phyloP scores from a whole-genome alignment of 2,113 vertebrate genomes.

The Gobius niger region DNA sequence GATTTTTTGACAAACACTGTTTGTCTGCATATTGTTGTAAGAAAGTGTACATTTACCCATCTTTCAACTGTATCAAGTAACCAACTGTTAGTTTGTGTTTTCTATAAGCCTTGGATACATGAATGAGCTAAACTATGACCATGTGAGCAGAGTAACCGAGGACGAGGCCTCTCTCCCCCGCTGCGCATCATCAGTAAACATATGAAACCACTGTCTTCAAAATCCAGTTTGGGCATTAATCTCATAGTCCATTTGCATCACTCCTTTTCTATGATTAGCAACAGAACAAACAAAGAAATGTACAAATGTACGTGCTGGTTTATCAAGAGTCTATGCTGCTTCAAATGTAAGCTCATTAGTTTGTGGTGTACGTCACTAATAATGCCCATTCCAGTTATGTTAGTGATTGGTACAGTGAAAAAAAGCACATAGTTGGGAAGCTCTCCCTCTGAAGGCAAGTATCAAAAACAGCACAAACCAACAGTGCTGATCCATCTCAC shows the following conservation, averaged over 20 bases:
- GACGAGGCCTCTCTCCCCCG: slow-evolving; percentile 37
- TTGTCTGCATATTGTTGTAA: slow-evolving; percentile 86
- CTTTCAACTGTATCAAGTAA: slow-evolving; percentile 74
- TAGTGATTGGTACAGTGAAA: slow-evolving; percentile 67
- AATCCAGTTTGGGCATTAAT: slow-evolving; percentile 53
- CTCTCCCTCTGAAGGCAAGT: slow-evolving; percentile 79
- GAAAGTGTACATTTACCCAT: slow-evolving; percentile 81
- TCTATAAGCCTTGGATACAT: slow-evolving; percentile 72
- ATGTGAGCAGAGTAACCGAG: slow-evolving; percentile 54
- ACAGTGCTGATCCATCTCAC: slow-evolving; percentile 73
- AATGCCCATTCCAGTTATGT: slow-evolving; percentile 75
- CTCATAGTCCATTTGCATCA: slow-evolving; percentile 69
- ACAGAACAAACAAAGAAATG: slow-evolving; percentile 64
- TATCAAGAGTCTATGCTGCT: slow-evolving; percentile 73
- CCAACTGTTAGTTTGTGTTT: slow-evolving; percentile 66
- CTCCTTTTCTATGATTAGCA: slow-evolving; percentile 45
- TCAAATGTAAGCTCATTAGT: slow-evolving; percentile 66
- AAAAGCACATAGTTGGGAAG: slow-evolving; percentile 78
- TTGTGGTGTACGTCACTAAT: slow-evolving; percentile 64
- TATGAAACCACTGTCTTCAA: slow-evolving; percentile 62
- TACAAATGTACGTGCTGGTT: slow-evolving; percentile 80
- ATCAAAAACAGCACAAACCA: slow-evolving; percentile 78
- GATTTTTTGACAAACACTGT: slow-evolving; percentile 81
- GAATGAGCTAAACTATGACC: slow-evolving; percentile 74
- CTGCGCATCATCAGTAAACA: slow-evolving; percentile 71